Conservation (phyloP, 30 jellyfish, hydroid and myxozoan genomes). For the Pseudorhiza aurosa region DNA sequence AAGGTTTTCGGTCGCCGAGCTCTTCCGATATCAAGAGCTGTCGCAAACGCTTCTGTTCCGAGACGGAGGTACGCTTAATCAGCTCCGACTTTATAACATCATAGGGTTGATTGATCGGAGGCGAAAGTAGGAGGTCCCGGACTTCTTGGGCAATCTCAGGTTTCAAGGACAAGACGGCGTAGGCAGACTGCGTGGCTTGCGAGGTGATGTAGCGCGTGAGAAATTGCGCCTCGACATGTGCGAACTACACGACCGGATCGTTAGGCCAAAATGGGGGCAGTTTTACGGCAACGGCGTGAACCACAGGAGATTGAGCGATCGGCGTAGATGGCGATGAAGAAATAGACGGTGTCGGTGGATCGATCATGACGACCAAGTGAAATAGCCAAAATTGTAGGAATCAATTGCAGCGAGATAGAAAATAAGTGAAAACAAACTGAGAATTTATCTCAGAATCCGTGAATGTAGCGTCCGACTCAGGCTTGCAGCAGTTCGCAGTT, state of each 20-base stretch:
- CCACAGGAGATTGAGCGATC: background rate
- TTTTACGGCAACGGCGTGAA: background rate
- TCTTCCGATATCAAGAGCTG: slow-evolving; percentile 16
- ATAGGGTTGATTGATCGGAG: background rate
- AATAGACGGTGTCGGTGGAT: background rate
- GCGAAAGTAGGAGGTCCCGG: background rate
- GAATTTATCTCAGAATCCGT: no score
- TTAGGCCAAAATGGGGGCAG: slow-evolving; percentile 40
- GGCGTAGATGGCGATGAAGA: no score
- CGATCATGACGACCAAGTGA: background rate
- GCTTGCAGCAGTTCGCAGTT: no score
- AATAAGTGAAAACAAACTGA: no score
- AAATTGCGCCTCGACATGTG: slow-evolving; percentile 31
- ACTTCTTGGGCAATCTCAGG: slow-evolving; percentile 24
- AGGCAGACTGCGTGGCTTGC: no score
- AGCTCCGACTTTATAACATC: slow-evolving; percentile 5
- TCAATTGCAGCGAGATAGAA: no score
- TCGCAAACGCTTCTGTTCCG: slow-evolving; percentile 6
- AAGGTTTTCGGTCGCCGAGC: slow-evolving; percentile 23
- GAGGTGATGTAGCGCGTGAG: slow-evolving; percentile 15
- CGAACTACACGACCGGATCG: slow-evolving; percentile 36
- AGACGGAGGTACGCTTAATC: slow-evolving; percentile 6
- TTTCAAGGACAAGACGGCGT: background rate
- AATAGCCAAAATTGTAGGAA: no score
- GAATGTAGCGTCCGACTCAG: no score